These are phyloP conservation scores for Melanostoma mellinum DNA, from an alignment of 2,888 invertebrate species.

Conservation along the genomic window DNA sequence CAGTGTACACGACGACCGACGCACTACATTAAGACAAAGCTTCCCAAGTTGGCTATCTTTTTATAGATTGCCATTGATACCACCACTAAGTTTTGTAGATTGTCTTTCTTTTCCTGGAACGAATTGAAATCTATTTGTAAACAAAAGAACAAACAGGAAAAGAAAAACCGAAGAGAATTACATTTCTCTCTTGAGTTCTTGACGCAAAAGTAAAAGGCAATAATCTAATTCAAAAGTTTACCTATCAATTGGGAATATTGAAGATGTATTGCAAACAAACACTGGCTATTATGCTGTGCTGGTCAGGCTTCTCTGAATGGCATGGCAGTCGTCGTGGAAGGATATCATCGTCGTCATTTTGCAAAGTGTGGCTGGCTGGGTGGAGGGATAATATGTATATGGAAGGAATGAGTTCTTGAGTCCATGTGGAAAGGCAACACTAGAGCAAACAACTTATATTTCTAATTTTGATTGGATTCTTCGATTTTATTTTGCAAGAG, in stretches of 20 bases:
- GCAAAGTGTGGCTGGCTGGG: slow-evolving; percentile 31
- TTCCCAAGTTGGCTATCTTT: slow-evolving; percentile 40
- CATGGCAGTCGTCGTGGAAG: slow-evolving; percentile 39
- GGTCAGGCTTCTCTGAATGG: slow-evolving; percentile 21
- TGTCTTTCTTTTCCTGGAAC: not conserved
- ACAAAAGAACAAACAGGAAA: slow-evolving; percentile 42
- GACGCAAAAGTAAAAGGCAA: slow-evolving; percentile 71
- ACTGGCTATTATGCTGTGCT: slow-evolving; percentile 15
- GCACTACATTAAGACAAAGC: slow-evolving; percentile 20
- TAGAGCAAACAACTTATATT: slow-evolving; percentile 62
- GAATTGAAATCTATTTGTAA: slow-evolving; percentile 56
- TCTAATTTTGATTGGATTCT: slow-evolving; percentile 67
- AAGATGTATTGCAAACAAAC: slow-evolving; percentile 69
- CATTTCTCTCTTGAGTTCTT: slow-evolving; percentile 65
- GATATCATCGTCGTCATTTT: slow-evolving; percentile 49
- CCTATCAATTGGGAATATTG: slow-evolving; percentile 72
- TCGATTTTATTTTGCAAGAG: slow-evolving; percentile 19
- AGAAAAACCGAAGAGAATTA: slow-evolving; percentile 36
- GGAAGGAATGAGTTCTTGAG: slow-evolving; percentile 18
- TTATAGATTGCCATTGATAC: slow-evolving; percentile 7
- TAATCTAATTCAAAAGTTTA: slow-evolving; percentile 72
- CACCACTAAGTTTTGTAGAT: not conserved
- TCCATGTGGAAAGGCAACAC: slow-evolving; percentile 45
- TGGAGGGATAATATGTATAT: not conserved
- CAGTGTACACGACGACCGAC: not conserved